phyloP scores from a whole-genome alignment of 2,797 vertebrate genomes.

The Oreochromis grahami region DNA sequence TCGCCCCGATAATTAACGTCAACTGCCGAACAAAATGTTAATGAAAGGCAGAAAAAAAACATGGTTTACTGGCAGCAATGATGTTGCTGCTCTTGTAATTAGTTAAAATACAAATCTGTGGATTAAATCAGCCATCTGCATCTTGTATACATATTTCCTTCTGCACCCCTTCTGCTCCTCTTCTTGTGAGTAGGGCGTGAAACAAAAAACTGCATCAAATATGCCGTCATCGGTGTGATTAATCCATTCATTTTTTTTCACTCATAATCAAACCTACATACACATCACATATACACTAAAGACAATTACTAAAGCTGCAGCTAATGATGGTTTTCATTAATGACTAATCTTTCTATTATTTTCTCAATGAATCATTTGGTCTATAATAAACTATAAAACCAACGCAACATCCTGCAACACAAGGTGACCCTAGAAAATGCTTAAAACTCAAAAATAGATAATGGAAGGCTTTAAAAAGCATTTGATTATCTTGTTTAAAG shows the following conservation, averaged over 20 bases:
- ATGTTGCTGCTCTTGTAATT: slow-evolving; percentile 23
- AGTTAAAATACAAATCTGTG: slow-evolving; percentile 27
- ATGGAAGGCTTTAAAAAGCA: neutral
- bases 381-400: neutral
- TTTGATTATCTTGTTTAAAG: neutral
- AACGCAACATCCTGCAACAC: neutral
- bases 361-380: neutral
- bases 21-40: slow-evolving; percentile 26
- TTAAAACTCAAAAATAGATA: neutral
- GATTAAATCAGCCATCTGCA: slow-evolving; percentile 43
- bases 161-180: slow-evolving; percentile 7
- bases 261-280: neutral
- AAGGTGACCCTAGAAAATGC: neutral
- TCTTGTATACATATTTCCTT: slow-evolving; percentile 11
- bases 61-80: slow-evolving; percentile 7
- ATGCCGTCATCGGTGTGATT: neutral
- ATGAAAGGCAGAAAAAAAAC: slow-evolving; percentile 24
- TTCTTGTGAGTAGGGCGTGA: neutral
- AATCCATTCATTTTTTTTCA: neutral
- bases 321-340: neutral
- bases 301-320: neutral
- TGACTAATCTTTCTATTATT: neutral
- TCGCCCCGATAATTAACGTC: slow-evolving; percentile 13
- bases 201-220: slow-evolving; percentile 4
- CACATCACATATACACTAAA: neutral